Conservation (phyloP, 2,888 invertebrate species). For the Bhutanitis thaidina region DNA sequence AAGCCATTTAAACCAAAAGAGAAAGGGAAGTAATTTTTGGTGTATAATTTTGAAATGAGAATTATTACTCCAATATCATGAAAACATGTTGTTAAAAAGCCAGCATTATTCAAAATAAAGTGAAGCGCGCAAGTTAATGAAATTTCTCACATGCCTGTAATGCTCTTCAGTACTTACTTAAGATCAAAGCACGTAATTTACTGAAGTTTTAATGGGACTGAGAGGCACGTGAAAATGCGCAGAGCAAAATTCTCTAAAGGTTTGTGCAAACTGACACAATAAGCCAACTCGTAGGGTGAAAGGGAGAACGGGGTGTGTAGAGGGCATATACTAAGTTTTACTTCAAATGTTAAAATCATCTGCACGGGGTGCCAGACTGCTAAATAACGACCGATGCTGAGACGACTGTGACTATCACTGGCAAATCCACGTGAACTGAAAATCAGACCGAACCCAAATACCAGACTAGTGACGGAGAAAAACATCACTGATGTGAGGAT, state of each 20-base stretch:
- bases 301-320: no score
- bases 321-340: no score
- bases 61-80: neutral
- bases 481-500: no score
- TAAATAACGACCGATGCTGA: no score
- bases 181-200: constrained; percentile 25
- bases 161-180: constrained; percentile 9
- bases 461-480: no score
- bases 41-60: neutral
- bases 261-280: constrained; percentile 8
- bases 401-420: no score
- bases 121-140: constrained; percentile 13
- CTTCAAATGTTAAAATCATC: no score
- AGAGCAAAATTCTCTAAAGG: constrained; percentile 13
- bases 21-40: no score
- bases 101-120: constrained; percentile 16
- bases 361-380: no score
- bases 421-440: no score
- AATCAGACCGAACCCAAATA: no score
- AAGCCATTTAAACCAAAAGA: no score
- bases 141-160: constrained; percentile 13
- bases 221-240: constrained; percentile 17
- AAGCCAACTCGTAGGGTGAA: neutral
- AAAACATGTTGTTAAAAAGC: constrained; percentile 8
- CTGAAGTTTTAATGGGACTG: constrained; percentile 20